Evolutionary conservation across 2,888 invertebrate genomes (phyloP), one percentile per base, ranked within the genome.

Genomic region (Spialia ferax): DNA sequence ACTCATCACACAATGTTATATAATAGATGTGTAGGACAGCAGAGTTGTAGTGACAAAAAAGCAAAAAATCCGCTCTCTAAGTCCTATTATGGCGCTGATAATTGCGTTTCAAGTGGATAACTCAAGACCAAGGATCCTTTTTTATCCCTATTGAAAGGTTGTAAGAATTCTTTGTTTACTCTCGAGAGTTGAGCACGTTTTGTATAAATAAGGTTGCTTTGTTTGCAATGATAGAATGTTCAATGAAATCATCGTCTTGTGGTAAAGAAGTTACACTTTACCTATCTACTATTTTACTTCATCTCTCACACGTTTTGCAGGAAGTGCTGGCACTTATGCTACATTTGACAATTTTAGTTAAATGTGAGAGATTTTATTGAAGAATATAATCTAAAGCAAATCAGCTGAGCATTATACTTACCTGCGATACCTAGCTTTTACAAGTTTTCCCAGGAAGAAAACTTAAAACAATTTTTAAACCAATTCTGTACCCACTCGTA

Each of bases 71-170:
- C 15, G 55, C 55, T 20, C 55, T 29, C 20, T 55, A 45, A 63
- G 55, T 79, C 79, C 80, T 76, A 83, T 84, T 83, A 84, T 68
- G 74, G 75, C 75, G 77, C 79, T 80, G 85, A 86, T 87, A 83
- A 87, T 87, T 86, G 80, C 75, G 76, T 82, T 81, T 84, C 77
- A 77, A 88, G 86, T 80, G 79, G 77, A 76, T n/a, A n/a, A n/a
- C 76, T 75, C 77, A 67, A 73, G 60, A 48, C 79, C 76, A 66
- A 73, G 60, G 60, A 79, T 75, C 78, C 77, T 75, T 77, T 81
- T 86, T 79, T 83, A 80, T 76, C 74, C 74, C 69, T 75, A 79
- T 83, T 74, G 75, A 87, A 86, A 81, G 84, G 84, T 81, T 82
- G 83, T 80, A 77, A 76, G 78, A 79, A 80, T 79, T 79, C 80